phyloP scores from a whole-genome alignment of 2,113 vertebrate genomes.

The Isurus oxyrinchus region DNA sequence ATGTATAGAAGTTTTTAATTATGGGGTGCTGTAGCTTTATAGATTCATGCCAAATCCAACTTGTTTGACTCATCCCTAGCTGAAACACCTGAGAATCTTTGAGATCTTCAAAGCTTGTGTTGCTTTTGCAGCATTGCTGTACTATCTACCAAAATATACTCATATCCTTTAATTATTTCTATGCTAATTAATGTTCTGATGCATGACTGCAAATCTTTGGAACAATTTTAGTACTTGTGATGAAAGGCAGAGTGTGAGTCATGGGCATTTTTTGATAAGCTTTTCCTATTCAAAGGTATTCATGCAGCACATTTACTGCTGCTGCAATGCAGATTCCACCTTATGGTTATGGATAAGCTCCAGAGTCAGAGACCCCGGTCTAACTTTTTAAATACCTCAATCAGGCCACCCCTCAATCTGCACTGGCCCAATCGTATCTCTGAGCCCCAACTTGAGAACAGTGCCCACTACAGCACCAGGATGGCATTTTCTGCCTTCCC shows the following conservation, averaged over 20 bases:
- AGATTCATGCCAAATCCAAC: not conserved
- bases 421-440: not conserved
- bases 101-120: not conserved
- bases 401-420: not conserved
- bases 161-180: conserved; percentile 18
- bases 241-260: not conserved
- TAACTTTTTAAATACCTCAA: not conserved
- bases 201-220: not conserved
- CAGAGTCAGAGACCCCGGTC: not conserved
- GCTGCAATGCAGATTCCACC: not conserved
- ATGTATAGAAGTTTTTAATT: not conserved
- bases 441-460: not conserved
- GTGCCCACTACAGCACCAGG: not conserved
- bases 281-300: not conserved
- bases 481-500: not conserved
- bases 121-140: not conserved
- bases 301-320: not conserved
- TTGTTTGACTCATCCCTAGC: not conserved
- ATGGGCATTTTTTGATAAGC: not conserved
- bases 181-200: conserved; percentile 27
- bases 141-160: not conserved
- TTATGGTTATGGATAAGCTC: not conserved
- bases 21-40: not conserved
- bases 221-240: not conserved
- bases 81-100: not conserved